Percentiles rank a stretch among this genome's conserved stretches.
phyloP scores from a whole-genome alignment of 2,888 invertebrate genomes.

The Acleris emargana region DNA sequence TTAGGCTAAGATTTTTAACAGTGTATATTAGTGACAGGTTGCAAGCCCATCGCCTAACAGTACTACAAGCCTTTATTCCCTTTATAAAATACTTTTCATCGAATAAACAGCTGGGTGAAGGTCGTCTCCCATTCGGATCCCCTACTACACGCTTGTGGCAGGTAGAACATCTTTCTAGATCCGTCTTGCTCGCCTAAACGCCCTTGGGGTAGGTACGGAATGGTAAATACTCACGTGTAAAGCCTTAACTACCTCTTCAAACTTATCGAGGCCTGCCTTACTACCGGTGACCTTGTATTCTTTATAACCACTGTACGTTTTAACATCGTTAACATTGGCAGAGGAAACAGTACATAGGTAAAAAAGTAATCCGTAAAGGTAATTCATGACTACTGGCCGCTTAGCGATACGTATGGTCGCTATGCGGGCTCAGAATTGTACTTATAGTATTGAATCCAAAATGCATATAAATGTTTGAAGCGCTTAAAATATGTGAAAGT shows the following conservation, averaged over 20 bases:
- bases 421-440: neutral
- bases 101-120: too few relatives aligned
- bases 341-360: constrained; percentile 5
- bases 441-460: neutral
- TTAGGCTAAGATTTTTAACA: too few relatives aligned
- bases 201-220: too few relatives aligned
- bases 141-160: too few relatives aligned
- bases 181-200: too few relatives aligned
- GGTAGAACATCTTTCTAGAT: too few relatives aligned
- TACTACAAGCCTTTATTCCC: too few relatives aligned
- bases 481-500: neutral
- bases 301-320: constrained; percentile 18
- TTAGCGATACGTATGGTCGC: neutral
- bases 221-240: constrained; percentile 13
- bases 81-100: too few relatives aligned
- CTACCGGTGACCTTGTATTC: constrained; percentile 21
- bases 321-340: constrained; percentile 8
- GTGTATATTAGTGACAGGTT: too few relatives aligned
- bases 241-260: constrained; percentile 10
- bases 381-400: constrained; percentile 11
- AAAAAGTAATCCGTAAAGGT: constrained; percentile 8
- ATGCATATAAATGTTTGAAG: neutral
- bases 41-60: too few relatives aligned
- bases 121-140: too few relatives aligned
- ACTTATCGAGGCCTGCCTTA: constrained; percentile 13